Conservation (phyloP, 2,113 vertebrate species). For the Camarhynchus parvulus region DNA sequence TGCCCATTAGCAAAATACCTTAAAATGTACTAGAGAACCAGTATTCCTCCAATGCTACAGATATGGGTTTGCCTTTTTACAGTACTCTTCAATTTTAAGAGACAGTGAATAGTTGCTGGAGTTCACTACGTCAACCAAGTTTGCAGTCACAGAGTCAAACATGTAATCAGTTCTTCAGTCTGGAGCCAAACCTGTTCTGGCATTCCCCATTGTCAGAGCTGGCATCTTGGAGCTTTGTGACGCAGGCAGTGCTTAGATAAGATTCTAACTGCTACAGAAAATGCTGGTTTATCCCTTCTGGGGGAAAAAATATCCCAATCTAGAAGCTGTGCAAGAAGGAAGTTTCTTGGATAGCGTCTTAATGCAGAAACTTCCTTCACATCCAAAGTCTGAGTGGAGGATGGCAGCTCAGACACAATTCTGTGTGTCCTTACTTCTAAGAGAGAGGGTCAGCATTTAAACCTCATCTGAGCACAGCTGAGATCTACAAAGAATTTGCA, state of each 20-base stretch:
- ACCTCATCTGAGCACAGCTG: not conserved
- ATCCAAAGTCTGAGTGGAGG: not conserved
- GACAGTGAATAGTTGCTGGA: not conserved
- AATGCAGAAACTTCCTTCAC: not conserved
- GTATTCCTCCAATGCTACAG: not conserved
- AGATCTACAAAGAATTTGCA: not conserved
- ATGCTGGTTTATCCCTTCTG: not conserved
- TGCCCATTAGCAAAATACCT: not conserved
- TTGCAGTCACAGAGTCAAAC: not conserved
- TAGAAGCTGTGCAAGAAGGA: not conserved
- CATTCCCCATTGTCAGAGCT: not conserved
- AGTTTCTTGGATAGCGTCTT: not conserved
- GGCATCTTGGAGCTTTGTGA: not conserved
- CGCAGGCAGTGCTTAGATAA: not conserved
- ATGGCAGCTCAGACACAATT: not conserved
- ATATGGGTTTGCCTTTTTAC: not conserved
- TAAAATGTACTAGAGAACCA: not conserved
- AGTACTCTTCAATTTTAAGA: not conserved
- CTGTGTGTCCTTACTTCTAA: not conserved
- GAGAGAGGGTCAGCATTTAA: not conserved
- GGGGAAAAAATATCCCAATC: not conserved
- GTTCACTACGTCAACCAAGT: not conserved
- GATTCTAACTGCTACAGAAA: not conserved
- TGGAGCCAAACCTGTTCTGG: not conserved
- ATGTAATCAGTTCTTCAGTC: not conserved